Conservation (phyloP, 2,797 vertebrate species). For the Semotilus atromaculatus region DNA sequence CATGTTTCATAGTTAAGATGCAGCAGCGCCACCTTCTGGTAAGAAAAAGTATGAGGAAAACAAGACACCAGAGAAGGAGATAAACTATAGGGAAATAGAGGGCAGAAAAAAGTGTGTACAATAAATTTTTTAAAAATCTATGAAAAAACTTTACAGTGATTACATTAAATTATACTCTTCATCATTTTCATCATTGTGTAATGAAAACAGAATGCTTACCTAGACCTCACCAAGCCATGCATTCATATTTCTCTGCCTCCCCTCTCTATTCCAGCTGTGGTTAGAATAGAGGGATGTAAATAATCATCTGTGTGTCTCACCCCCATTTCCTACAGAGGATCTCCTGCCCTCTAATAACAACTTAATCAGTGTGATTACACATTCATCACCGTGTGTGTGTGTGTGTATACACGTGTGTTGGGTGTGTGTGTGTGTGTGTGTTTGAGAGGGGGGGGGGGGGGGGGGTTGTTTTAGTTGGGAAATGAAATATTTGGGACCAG, state of each 20-base stretch:
- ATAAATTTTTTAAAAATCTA: background rate
- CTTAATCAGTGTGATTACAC: constrained; percentile 86
- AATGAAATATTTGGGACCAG: constrained; percentile 86
- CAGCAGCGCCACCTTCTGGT: constrained; percentile 82
- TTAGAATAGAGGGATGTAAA: constrained; percentile 73
- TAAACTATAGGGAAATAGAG: background rate
- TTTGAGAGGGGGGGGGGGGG: constrained; percentile 46
- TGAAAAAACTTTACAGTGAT: constrained; percentile 18
- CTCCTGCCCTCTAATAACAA: constrained; percentile 79
- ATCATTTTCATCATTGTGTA: background rate
- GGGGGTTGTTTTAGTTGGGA: constrained; percentile 84
- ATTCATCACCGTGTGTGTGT: constrained; percentile 78
- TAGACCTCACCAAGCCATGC: constrained; percentile 67
- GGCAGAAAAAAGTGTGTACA: background rate
- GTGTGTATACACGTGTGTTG: constrained; percentile 54
- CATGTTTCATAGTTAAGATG: constrained; percentile 68
- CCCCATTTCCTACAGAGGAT: constrained; percentile 83
- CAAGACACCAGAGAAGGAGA: background rate
- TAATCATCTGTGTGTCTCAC: constrained; percentile 71
- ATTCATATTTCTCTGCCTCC: constrained; percentile 71
- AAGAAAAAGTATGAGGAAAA: constrained; percentile 36
- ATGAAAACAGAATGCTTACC: constrained; percentile 29
- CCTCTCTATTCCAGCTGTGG: constrained; percentile 64
- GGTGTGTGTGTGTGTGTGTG: constrained; percentile 50
- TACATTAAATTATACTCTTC: constrained; percentile 21